A percentile compares a stretch with the other conserved stretches of the same genome.
phyloP scores from a whole-genome alignment of 2,113 vertebrate species.

The Lophochroa leadbeateri region DNA sequence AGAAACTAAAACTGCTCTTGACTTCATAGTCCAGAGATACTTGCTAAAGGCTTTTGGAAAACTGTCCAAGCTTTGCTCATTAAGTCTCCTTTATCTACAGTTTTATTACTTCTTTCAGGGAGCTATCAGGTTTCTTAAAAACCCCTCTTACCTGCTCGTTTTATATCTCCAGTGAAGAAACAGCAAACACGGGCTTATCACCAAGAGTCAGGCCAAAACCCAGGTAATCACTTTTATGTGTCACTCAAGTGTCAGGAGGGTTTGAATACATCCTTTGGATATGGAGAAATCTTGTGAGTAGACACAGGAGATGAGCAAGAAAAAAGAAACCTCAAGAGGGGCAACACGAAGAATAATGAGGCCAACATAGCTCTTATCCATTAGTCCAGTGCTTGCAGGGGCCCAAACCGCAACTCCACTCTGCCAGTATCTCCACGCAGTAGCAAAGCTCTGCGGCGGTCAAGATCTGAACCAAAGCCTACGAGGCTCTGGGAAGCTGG shows the following conservation, averaged over 20 bases:
- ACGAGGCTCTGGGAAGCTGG: not conserved
- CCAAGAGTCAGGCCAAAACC: not conserved
- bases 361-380: accelerated
- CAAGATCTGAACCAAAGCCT: not conserved
- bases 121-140: not conserved
- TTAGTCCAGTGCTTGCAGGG: accelerated
- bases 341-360: not conserved
- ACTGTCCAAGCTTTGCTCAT: not conserved
- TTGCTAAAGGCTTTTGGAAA: not conserved
- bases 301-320: not conserved
- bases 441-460: not conserved
- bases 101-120: not conserved
- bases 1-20: not conserved
- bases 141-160: not conserved
- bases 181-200: not conserved
- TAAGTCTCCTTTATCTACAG: not conserved
- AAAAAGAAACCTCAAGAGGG: not conserved
- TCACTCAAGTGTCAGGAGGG: not conserved
- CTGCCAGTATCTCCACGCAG: not conserved
- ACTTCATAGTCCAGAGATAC: not conserved
- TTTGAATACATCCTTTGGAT: not conserved
- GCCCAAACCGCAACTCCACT: accelerated
- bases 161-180: not conserved
- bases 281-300: not conserved
- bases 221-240: not conserved